Evolutionary conservation across 2,113 vertebrate species (phyloP), one percentile per base, ranked within the genome.

Genomic region (Saccopteryx leptura): DNA sequence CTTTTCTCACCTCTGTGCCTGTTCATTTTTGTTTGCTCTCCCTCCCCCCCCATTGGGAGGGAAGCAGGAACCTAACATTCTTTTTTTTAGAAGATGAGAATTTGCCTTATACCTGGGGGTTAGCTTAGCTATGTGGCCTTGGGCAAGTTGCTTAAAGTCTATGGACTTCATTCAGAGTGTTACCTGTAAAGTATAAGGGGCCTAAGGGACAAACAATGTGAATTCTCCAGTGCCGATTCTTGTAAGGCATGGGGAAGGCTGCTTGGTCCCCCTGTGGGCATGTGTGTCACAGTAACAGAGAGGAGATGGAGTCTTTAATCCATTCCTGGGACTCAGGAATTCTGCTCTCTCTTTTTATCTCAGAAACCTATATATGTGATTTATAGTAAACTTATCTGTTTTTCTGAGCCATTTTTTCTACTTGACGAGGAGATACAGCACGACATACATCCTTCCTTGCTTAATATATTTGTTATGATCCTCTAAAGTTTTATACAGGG

Each of bases 51-150:
- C 21, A 24, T 15, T 56, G 12, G 60, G 21, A 31, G 39, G 60
- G 18, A 33, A 14, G 46, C 11, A 68, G 31, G 39, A 61, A 65
- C 54, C 26, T 71, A 39, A 82, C 26, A 21, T 31, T 66, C n/a
- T 39, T 31, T 66, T 61, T 86, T 60, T 95, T 74, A 50, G 17
- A 52, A 33, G 79, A 60, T 72, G 85, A 91, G 91, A 54, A 78
- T 46, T 69, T 81, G 56, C 46, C 14, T 78, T 46, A 13, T 31
- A 14, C 23, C 10, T 19, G 18, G 66, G 72, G 33, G 46, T 74
- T 91, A 11, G 15, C 24, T 48, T 18, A 78, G 24, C 80, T 54
- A 0, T 4, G 28, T 50, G 28, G 19, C 85, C 54, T 60, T 58
- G 63, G 66, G 63, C 50, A 82, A 52, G 33, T 50, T 4, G 2